Evolutionary conservation across 2,113 vertebrate species (phyloP), one percentile per base, ranked within the genome.

Genomic region (Nycticorax nycticorax): DNA sequence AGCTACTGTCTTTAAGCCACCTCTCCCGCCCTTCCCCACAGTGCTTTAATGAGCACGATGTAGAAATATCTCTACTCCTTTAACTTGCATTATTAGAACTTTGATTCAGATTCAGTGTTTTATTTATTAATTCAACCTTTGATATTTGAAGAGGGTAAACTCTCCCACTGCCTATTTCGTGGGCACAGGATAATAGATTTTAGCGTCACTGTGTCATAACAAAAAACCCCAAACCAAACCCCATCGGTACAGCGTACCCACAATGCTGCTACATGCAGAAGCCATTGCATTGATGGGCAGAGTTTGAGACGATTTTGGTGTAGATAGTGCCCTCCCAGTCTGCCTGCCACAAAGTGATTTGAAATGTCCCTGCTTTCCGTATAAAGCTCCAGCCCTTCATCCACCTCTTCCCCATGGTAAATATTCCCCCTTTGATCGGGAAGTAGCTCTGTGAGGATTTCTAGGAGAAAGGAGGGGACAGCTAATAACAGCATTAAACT

Each of bases 401-500:
- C 37, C 21, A 35, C 27, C 9, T 45, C 43, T 74, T 72, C 39
- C 13, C 8, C 12, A 5, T 39, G 32, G 76, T 87, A 78, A 43
- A 64, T 72, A 78, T 77, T 35, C 19, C 14, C 24, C 8, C 62
- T 69, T 35, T 85, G 68, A 41, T 1, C 72, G 77, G 48, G 50
- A 84, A 81, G 39, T 59, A 71, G 17, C 33, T 80, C 71, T 4
- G 2, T 75, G 89, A 85, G 41, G 53, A n/a, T 75, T 91, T 85
- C 76, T 82, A 72, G 69, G 52, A 68, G 76, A 62, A 76, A 72
- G 52, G 79, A 95, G 62, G 45, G 89, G 76, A 86, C 73, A 81
- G 66, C 53, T 95, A 87, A 79, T 92, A 97, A 87, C 88, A 66
- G 77, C 18, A 6, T 94, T 95, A 95, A 96, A 94, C 92, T 73